Base-by-base conservation (phyloP, 2,113 vertebrate species). In the Clarias batrachus region DNA sequence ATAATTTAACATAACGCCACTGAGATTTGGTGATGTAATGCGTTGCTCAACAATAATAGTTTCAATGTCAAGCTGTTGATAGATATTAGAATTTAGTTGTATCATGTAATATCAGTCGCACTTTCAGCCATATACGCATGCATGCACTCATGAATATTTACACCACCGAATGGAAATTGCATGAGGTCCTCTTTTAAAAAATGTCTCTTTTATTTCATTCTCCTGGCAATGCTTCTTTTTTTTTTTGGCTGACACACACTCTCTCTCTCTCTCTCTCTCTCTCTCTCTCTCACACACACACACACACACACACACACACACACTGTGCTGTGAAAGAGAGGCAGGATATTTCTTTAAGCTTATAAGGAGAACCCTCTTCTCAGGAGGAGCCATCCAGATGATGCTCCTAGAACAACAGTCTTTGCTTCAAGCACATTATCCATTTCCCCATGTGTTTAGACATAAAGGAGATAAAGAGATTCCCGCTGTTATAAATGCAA, bases 381-480 rank as follows among this genome's bases (percentile, higher is more conserved):
- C 66, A 74, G 60, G 37, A 73, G 57, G 82, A 83, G 83, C 73
- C 80, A 85, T 78, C 78, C 73, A 56, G 73, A 86, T 81, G 57
- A 82, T 87, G 54, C 68, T 76, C 76, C 7, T 63, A 83, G 81
- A 84, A 82, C 74, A 81, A 83, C 83, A 60, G 73, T 30, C 63
- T 79, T 70, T 81, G 81, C 78, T 62, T 78, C 54, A 2, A 62
- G 68, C n/a, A 27, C 57, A 57, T 78, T 27, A 66, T 57, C 37
- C 60, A 25, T 56, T 76, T 71, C 85, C 41, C 52, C 10, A 30
- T 56, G 52, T 68, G 76, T 37, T 30, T 27, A 84, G 62, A 65
- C 33, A 52, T 41, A 54, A 82, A 65, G 30, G 52, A 71, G 30
- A 66, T 62, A 66, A 82, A 60, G 11, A 30, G 41, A 86, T 41